Base-by-base conservation (phyloP, 2,113 vertebrate genomes). In the Nothobranchius kuhntae region DNA sequence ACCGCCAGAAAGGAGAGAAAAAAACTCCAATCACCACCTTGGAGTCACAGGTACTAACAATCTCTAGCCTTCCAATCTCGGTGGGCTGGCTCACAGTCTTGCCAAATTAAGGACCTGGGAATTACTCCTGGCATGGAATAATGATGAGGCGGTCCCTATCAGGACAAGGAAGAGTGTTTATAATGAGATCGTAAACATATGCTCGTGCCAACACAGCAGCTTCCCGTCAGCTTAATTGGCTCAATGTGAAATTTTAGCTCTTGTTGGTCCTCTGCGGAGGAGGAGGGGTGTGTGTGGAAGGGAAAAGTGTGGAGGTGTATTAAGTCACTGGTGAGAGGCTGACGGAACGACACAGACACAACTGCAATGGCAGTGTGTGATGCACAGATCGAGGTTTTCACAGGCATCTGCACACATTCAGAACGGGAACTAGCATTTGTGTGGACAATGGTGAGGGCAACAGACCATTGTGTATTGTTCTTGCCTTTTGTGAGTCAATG, bases 131-230 rank as follows among this genome's bases (percentile, higher is more conserved):
- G 72, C 9, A 1, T 11, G 36, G 68, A 85, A 88, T 84, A 88
- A 89, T 85, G 76, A 89, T 78, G 73, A 82, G 71, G 71, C 45
- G 44, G 73, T 69, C 75, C 71, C 70, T 70, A 85, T 87, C 75
- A 79, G 75, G 77, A 84, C 75, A 60, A 61, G 74, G 62, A 71
- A 81, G 75, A 63, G 47, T 78, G 73, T 81, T 86, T 80, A 79
- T 90, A 88, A 90, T 88, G 89, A 87, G 86, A 84, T 81, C 59
- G 70, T 88, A 86, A 90, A 89, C 89, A 86, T 79, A 80, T 85
- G 83, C 82, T 82, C 57, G n/a, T 82, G 84, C 86, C 77, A 80
- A 64, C 68, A 35, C 72, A 75, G 82, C 68, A 76, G 69, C 76
- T 65, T 71, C 76, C 77, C 71, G 73, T 88, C 84, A 78, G 65